Evolutionary conservation across 1,140 invertebrate species (phyloP).

Genomic region (Aphidius gifuensis): DNA sequence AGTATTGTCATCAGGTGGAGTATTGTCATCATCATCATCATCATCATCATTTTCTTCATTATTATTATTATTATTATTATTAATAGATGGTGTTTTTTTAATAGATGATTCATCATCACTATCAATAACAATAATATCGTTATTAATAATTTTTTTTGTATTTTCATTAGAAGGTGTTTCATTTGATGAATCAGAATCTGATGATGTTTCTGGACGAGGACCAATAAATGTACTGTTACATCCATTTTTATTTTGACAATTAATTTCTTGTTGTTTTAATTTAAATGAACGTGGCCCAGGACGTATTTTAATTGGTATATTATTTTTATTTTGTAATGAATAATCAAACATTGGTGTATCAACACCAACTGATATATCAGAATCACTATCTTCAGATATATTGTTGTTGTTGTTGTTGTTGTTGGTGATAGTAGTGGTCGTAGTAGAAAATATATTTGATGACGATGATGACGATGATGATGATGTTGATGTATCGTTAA

Average conservation of each 20-base stretch:
- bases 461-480: no score
- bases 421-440: neutral
- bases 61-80: no score
- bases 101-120: slow-evolving; percentile 33
- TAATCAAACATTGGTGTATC: slow-evolving; percentile 20
- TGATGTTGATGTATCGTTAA: no score
- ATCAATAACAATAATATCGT: slow-evolving; percentile 32
- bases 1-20: no score
- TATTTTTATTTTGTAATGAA: neutral
- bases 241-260: neutral
- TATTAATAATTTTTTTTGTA: neutral
- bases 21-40: no score
- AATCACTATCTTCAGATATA: slow-evolving; percentile 32
- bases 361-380: slow-evolving; percentile 44
- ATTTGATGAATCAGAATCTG: no score
- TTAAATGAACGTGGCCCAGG: slow-evolving; percentile 47
- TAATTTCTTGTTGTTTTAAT: slow-evolving; percentile 31
- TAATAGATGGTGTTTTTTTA: no score
- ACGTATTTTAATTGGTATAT: slow-evolving; percentile 25
- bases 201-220: neutral
- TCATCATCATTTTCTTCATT: no score
- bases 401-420: slow-evolving; percentile 8
- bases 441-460: no score
- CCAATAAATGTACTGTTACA: neutral
- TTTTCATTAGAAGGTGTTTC: neutral